Conservation (phyloP, 2,888 invertebrate genomes). For the Epirrita christyi region DNA sequence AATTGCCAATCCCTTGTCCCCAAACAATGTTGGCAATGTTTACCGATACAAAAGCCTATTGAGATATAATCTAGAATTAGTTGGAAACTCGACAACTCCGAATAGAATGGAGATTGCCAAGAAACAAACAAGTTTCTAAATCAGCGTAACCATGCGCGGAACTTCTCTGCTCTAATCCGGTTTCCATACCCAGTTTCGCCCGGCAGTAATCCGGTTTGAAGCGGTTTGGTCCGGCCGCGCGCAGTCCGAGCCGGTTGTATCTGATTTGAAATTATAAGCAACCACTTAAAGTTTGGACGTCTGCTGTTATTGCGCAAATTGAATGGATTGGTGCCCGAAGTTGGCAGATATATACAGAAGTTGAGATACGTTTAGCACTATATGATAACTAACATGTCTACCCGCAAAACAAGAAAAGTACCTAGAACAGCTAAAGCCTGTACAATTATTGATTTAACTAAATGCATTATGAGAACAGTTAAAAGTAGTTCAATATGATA, state of each 20-base stretch:
- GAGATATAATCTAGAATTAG: constrained; percentile 59
- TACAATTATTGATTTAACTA: no score
- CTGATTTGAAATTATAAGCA: constrained; percentile 75
- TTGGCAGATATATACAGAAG: constrained; percentile 14
- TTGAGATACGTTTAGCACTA: not conserved
- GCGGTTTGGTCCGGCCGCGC: constrained; percentile 55
- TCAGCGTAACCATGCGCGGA: constrained; percentile 78
- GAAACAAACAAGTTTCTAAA: constrained; percentile 80
- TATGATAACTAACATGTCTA: not conserved
- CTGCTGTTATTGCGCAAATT: constrained; percentile 36
- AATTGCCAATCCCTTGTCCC: constrained; percentile 41
- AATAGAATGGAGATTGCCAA: constrained; percentile 57
- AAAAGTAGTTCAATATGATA: no score
- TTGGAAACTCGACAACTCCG: constrained; percentile 57
- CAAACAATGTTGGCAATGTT: constrained; percentile 45
- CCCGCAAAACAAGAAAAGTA: no score
- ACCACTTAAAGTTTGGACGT: constrained; percentile 50
- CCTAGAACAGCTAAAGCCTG: no score
- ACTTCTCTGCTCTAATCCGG: constrained; percentile 74
- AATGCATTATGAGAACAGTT: no score
- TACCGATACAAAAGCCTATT: constrained; percentile 49
- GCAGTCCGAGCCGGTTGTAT: constrained; percentile 57
- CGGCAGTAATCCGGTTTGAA: constrained; percentile 65
- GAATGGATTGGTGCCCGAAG: constrained; percentile 37
- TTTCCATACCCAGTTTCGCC: constrained; percentile 62